Base-by-base conservation (phyloP, 2,797 vertebrate genomes). In the Allobates femoralis region DNA sequence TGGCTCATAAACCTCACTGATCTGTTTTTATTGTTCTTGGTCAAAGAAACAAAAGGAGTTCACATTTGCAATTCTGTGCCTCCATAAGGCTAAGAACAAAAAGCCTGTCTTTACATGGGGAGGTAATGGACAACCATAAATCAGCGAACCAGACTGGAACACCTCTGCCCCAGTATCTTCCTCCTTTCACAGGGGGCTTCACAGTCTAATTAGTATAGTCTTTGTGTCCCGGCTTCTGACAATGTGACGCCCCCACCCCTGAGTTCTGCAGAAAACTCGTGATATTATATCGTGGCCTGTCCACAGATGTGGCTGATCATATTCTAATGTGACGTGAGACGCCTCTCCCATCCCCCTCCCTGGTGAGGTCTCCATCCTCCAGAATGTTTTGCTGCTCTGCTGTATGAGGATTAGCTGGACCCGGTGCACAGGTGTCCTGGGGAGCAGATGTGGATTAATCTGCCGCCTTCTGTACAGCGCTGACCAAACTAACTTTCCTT, bases 51-150 rank as follows among this genome's bases (percentile, higher is more conserved):
- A 87, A 87, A 83, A 79, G 75, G 66, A 51, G 21, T 56, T 78
- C 64, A 87, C 86, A 87, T 87, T 83, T 73, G 86, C 81, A 83
- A 83, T 87, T 87, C 81, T 51, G 32, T 60, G 74, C 19, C 76
- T 83, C 66, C 56, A 73, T 53, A 60, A 14, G 34, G 76, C 26
- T 16, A 46, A 79, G 75, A 87, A 87, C 86, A 87, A 87, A 71
- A 87, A 73, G 74, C 74, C 80, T 78, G 56, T 19, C 73, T n/a
- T 87, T 69, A 58, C 75, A 83, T 87, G 7, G 80, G 81, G 81
- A 83, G 86, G 86, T 79, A 83, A 83, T 51, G 56, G 73, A 32
- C 74, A 28, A 75, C 81, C 71, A 87, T 87, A 87, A 83, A 87
- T 87, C 86, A 79, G 81, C 34, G 82, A 87, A 83, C 32, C 81